Base-by-base conservation (phyloP, 2,888 invertebrate genomes). In the Spodoptera exigua region DNA sequence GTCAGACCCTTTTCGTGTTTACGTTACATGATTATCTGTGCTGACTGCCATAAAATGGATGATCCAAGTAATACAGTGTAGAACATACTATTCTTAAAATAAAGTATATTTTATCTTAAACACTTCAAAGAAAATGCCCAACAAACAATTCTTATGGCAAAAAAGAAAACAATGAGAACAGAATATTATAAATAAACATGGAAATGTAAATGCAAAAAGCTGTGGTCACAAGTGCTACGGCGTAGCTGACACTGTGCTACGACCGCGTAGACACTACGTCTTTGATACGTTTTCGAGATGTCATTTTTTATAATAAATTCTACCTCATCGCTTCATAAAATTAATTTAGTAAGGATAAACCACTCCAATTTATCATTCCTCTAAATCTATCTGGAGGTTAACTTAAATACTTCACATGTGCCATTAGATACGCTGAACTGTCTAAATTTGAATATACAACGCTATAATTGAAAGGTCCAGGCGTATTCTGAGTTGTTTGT, bases 201-300 rank as follows among this genome's bases (percentile, higher is more conserved):
- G 9, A 27, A 27, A 27, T 27, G 27, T 27, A 27, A 27, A 27
- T 9, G 27, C 7, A 27, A 27, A 27, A 9, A 27, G 5, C 27
- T 27, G 27, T 27, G 27, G 27, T 27, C 27, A 27, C 27, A 27
- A 27, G 9, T 27, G 46, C 48, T 68, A 63, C 69, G 69, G 18
- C 63, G 69, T 60, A 63, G 48, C 61, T 36, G 44, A 27, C n/a
- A 21, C 32, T 36, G 13, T 49, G 39, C 69, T 63, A 60, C 63
- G 63, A 49, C 9, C 11, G 44, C 48, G 61, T 40, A 68, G 68
- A 21, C 53, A 14, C 44, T 27, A 27, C 27, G 32, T 12, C 47
- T 40, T 59, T 48, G 44, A 32, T 41, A 40, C 35, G 3, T 45
- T 48, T 36, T 44, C 27, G 3, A 59, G 9, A 12, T 48, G 27